phyloP scores from a whole-genome alignment of 2,797 vertebrate genomes.

The Avahi laniger region DNA sequence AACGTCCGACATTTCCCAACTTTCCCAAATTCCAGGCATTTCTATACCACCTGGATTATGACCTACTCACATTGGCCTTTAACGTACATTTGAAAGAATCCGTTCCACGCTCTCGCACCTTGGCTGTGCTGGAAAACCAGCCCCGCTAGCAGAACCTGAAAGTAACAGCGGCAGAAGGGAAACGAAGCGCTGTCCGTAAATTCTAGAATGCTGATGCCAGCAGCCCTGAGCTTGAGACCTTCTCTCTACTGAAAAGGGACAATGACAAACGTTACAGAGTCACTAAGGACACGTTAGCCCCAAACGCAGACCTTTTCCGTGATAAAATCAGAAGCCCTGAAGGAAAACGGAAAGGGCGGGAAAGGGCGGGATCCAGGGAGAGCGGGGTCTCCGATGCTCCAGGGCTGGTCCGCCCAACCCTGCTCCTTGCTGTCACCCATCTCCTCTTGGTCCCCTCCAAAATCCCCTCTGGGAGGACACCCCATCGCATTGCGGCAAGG shows the following conservation, averaged over 20 bases:
- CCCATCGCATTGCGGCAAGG: neutral
- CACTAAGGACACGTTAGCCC: neutral
- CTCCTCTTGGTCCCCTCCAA: neutral
- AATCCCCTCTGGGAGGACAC: neutral
- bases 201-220: neutral
- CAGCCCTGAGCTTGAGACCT: neutral
- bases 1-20: neutral
- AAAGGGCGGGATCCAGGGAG: neutral
- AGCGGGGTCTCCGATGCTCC: too few species aligned
- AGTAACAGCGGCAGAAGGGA: neutral
- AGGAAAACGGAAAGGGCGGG: neutral
- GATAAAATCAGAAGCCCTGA: neutral
- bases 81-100: neutral
- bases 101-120: neutral
- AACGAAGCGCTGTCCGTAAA: neutral
- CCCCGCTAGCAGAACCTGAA: neutral
- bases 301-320: neutral
- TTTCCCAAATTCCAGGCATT: neutral
- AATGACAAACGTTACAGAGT: neutral
- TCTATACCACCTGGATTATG: neutral
- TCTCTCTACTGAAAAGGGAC: slow-evolving; percentile 24
- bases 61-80: neutral
- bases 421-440: neutral
- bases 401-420: neutral
- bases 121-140: neutral